Base-by-base conservation (phyloP, 2,888 invertebrate genomes). In the Drosophila conformis region DNA sequence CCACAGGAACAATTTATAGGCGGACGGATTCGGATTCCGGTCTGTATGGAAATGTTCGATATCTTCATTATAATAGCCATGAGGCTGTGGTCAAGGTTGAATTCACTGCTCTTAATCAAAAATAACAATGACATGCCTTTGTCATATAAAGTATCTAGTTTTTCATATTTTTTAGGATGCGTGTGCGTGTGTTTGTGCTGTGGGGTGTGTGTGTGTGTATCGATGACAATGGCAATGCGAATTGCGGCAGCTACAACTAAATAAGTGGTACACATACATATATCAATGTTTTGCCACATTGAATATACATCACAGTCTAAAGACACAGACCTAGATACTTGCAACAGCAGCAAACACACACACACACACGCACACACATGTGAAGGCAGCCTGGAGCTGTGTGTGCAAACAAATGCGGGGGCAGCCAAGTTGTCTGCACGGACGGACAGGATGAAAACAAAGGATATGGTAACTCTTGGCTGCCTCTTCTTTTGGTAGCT, bases 361-460 rank as follows among this genome's bases (percentile, higher is more conserved):
- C 13, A 62, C 21, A 46, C 10, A 10, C 33, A 10, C 33, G 33
- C 10, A 46, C 18, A 61, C n/a, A 64, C 25, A 48, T 27, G 5
- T 29, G 31, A n/a, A 27, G 71, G 61, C 65, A 58, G 66, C 75
- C 80, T 77, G 75, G 80, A 76, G 83, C 77, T 76, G 75, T 84
- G 80, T 59, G 88, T 60, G 88, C 75, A 87, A 87, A 84, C 86
- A 84, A 67, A 71, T 56, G 56, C 73, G 63, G 73, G 35, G 67
- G 72, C 70, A 66, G 36, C 42, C 42, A 21, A 79, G 75, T 71
- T 67, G 79, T 69, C 79, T 71, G 74, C 40, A 51, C 36, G 36
- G n/a, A 36, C 68, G 54, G 10, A 33, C 65, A 63, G 62, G 59
- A 71, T 60, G 52, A 67, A 72, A 70, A 86, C 81, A 80, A 77